These are phyloP conservation scores for Mirounga angustirostris DNA, from an alignment of 2,113 vertebrate genomes.

Conservation along the genomic window DNA sequence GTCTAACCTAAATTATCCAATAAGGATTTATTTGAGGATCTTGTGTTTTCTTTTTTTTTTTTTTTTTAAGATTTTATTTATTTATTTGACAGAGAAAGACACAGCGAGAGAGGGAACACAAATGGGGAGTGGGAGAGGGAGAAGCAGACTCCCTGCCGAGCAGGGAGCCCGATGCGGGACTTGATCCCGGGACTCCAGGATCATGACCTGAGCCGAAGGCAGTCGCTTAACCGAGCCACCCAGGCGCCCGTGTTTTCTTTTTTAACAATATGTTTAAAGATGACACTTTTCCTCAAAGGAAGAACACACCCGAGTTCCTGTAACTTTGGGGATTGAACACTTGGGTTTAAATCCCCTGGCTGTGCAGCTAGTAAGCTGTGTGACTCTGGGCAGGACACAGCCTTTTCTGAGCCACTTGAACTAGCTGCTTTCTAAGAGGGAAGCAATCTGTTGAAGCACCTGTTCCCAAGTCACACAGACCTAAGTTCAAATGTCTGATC, in stretches of 20 bases:
- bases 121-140: too few species aligned
- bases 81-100: too few species aligned
- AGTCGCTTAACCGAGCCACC: too few species aligned
- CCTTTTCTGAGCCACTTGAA: background rate
- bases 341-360: background rate
- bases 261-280: background rate
- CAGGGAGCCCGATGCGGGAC: too few species aligned
- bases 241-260: background rate
- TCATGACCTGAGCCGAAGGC: too few species aligned
- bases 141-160: too few species aligned
- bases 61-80: too few species aligned
- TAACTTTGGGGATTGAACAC: background rate
- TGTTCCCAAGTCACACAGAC: background rate
- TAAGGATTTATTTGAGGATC: background rate
- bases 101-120: too few species aligned
- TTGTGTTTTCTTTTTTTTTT: background rate
- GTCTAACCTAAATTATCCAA: background rate
- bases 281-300: background rate
- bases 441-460: fast-evolving
- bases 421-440: background rate
- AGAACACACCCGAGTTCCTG: background rate
- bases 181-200: too few species aligned
- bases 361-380: background rate
- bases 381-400: background rate
- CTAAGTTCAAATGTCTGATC: background rate